Evolutionary conservation across 2,888 invertebrate genomes (phyloP).

Genomic region (Vanessa cardui): DNA sequence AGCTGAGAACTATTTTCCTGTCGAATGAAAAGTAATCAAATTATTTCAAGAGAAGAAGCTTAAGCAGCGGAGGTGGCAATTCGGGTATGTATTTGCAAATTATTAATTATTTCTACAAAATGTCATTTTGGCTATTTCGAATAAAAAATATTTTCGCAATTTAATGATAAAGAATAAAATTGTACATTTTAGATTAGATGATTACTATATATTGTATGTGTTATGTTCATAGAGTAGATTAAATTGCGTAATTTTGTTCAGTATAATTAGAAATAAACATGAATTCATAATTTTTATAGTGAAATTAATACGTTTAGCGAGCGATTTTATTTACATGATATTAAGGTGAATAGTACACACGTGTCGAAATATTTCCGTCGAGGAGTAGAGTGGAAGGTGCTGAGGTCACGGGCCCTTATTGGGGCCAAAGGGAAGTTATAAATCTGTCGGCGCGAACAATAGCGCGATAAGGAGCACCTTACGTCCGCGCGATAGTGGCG

Average conservation of each 20-base stretch:
- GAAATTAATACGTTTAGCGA: not conserved
- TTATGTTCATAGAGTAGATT: too few species aligned
- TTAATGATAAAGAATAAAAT: too few species aligned
- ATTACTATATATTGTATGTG: too few species aligned
- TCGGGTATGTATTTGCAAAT: constrained; percentile 1
- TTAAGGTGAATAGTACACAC: constrained; percentile 25
- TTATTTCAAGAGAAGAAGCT: not conserved
- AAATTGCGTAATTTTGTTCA: too few species aligned
- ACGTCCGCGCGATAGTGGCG: constrained; percentile 59
- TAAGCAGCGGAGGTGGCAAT: not conserved
- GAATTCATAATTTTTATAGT: too few species aligned
- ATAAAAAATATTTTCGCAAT: not conserved
- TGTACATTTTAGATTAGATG: too few species aligned
- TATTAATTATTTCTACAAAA: not conserved
- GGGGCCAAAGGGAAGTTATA: constrained; percentile 82
- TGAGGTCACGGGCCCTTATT: constrained; percentile 80
- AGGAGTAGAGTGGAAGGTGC: constrained; percentile 58
- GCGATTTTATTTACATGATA: not conserved
- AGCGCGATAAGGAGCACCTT: constrained; percentile 80
- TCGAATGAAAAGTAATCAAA: not conserved
- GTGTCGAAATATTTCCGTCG: constrained; percentile 47
- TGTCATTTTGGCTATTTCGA: not conserved
- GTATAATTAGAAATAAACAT: too few species aligned
- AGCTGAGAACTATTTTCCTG: not conserved
- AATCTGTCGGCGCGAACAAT: constrained; percentile 82